Conservation (phyloP, 2,797 vertebrate genomes). For the Todus mexicanus region DNA sequence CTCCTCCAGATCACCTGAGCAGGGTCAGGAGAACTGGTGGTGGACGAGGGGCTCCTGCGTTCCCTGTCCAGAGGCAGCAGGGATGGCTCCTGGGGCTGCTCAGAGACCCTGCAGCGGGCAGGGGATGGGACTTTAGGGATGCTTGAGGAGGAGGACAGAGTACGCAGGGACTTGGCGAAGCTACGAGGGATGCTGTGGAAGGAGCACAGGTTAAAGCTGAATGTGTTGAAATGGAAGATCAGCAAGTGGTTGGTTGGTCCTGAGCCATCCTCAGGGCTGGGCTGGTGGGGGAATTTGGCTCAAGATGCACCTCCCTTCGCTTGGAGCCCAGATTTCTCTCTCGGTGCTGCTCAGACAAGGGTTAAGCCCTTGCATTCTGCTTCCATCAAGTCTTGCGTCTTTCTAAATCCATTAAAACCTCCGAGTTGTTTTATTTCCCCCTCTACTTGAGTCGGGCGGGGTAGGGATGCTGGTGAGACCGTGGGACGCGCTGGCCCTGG, state of each 20-base stretch:
- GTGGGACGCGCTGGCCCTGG: neutral
- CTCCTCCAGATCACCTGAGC: fast-evolving
- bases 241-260: neutral
- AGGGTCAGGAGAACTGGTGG: neutral
- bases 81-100: neutral
- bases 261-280: neutral
- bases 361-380: neutral
- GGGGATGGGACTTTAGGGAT: neutral
- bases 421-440: too few species aligned
- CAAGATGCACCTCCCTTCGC: fast-evolving
- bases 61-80: neutral
- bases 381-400: neutral
- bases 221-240: neutral
- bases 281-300: neutral
- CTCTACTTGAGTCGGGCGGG: fast-evolving
- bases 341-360: neutral
- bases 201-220: neutral
- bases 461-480: neutral
- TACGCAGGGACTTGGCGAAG: neutral
- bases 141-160: neutral
- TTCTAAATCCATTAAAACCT: neutral
- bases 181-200: neutral
- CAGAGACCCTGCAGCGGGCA: fast-evolving
- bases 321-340: neutral
- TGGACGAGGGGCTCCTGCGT: neutral